These are phyloP conservation scores for Limnephilus auricula DNA, from an alignment of 2,888 invertebrate genomes.

Conservation along the genomic window DNA sequence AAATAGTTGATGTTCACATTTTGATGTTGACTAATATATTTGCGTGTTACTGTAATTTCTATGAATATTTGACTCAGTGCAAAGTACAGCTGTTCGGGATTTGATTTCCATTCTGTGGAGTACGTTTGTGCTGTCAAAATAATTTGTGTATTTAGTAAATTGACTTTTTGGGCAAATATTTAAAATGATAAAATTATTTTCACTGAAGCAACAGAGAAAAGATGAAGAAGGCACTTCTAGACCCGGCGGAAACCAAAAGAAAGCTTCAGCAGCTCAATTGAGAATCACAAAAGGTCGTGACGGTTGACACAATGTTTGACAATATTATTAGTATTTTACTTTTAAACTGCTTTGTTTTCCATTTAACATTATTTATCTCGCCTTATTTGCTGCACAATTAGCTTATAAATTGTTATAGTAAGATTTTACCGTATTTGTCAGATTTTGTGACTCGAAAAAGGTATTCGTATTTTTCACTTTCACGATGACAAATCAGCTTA, in stretches of 20 bases:
- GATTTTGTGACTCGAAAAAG: not conserved
- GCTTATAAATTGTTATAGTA: not conserved
- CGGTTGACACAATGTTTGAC: conserved; percentile 57
- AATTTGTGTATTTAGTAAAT: conserved; percentile 59
- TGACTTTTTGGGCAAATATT: conserved; percentile 48
- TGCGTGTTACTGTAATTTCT: not conserved
- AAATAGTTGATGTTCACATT: no score
- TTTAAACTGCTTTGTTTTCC: not conserved
- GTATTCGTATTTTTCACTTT: not conserved
- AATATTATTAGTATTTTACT: conserved; percentile 38
- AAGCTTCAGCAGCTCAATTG: conserved; percentile 97
- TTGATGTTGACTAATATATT: conserved; percentile 3
- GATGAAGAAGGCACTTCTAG: conserved; percentile 89
- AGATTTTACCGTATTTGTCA: not conserved
- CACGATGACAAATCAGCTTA: not conserved
- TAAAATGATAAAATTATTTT: conserved; percentile 97
- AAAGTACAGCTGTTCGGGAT: conserved; percentile 60
- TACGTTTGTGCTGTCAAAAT: conserved; percentile 61
- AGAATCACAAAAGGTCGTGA: conserved; percentile 95
- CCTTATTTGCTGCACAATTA: not conserved
- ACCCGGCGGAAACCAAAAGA: conserved; percentile 86
- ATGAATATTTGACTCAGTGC: not conserved
- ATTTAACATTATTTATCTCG: not conserved
- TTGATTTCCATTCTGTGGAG: conserved; percentile 55
- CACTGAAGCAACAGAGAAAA: conserved; percentile 98